These are phyloP conservation scores for Epirrhoe alternata DNA, from an alignment of 2,888 invertebrate genomes.

Conservation along the genomic window DNA sequence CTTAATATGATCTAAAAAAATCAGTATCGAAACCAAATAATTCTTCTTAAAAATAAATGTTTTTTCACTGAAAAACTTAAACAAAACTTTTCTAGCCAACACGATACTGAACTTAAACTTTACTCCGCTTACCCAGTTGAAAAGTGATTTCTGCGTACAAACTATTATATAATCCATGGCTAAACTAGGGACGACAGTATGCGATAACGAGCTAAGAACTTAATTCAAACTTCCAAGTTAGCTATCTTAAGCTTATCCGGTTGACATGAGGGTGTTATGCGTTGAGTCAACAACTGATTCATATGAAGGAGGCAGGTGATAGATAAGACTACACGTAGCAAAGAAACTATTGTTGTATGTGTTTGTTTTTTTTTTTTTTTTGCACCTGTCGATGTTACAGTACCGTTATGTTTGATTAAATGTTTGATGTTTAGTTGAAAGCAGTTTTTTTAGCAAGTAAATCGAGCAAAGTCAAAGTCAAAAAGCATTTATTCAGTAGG, in stretches of 20 bases:
- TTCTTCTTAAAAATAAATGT: neutral
- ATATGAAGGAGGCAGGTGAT: conserved; percentile 15
- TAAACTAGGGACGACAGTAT: conserved; percentile 28
- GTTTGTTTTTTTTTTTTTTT: neutral
- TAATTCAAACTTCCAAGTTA: conserved; percentile 27
- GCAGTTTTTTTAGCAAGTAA: too few relatives aligned
- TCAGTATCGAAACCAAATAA: too few relatives aligned
- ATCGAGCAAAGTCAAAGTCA: too few relatives aligned
- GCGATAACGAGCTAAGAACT: conserved; percentile 29
- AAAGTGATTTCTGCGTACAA: neutral
- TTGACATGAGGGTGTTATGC: conserved; percentile 24
- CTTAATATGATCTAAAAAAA: too few relatives aligned
- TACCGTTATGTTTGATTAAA: neutral
- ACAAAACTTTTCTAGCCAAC: neutral
- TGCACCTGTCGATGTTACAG: neutral
- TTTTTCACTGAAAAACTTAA: neutral
- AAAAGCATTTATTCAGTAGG: too few relatives aligned
- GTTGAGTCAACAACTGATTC: conserved; percentile 19
- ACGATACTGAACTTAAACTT: neutral
- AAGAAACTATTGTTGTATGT: neutral
- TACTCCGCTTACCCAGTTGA: neutral
- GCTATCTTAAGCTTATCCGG: conserved; percentile 29
- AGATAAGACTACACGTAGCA: conserved; percentile 17
- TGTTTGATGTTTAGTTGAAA: too few relatives aligned
- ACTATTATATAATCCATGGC: conserved; percentile 10